Conservation (phyloP, 1,140 invertebrate species). For the Calliphora vicina region DNA sequence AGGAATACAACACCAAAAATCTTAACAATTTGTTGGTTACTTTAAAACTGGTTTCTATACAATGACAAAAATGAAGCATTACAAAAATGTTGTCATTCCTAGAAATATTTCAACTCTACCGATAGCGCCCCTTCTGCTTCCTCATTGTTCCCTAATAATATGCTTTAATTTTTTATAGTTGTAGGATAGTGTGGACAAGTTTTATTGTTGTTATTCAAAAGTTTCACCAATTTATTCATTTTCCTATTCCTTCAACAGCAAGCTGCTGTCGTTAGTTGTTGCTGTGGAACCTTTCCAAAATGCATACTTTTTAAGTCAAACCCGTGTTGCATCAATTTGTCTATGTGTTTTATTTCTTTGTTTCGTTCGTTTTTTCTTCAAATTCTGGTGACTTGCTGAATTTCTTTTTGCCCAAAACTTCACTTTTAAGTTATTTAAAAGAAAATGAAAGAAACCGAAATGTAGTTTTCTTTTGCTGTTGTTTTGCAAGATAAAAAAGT, state of each 20-base stretch:
- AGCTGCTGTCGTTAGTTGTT: neutral
- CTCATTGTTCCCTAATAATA: neutral
- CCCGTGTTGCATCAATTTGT: neutral
- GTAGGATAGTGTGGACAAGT: neutral
- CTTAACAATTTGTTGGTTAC: slow-evolving; percentile 63
- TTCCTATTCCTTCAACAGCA: neutral
- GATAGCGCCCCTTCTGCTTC: neutral
- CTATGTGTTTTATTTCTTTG: neutral
- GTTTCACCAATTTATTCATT: slow-evolving; percentile 2
- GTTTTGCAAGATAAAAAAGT: neutral
- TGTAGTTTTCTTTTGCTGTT: neutral
- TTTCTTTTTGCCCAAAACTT: neutral
- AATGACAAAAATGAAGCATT: slow-evolving; percentile 63
- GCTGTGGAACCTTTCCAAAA: neutral
- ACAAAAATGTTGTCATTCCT: slow-evolving; percentile 63
- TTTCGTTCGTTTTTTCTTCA: neutral
- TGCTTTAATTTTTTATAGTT: neutral
- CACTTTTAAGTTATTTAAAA: neutral
- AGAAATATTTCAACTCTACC: slow-evolving; percentile 31
- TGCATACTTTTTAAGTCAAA: neutral
- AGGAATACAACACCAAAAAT: slow-evolving; percentile 48
- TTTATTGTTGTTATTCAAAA: neutral
- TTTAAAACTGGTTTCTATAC: slow-evolving; percentile 61
- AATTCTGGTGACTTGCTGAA: neutral
- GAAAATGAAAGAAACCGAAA: neutral